Evolutionary conservation across 2,797 vertebrate genomes (phyloP).

Genomic region (Chelon labrosus): DNA sequence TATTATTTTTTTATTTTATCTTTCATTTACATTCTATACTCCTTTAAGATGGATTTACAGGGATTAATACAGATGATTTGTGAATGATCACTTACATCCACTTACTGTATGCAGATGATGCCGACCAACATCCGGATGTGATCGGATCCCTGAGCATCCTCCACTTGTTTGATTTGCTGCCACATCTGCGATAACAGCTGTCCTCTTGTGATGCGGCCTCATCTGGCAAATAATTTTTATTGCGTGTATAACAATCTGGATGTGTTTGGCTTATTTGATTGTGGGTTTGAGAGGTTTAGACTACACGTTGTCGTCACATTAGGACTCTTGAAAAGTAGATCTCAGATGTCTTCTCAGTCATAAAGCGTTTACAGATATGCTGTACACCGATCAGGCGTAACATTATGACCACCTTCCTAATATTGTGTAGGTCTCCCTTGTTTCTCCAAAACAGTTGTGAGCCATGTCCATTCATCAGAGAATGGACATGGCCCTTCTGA

Average conservation of each 20-base stretch:
- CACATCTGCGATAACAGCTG: slow-evolving; percentile 55
- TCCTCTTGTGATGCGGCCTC: slow-evolving; percentile 8
- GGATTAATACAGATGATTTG: too few species aligned
- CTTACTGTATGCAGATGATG: neutral
- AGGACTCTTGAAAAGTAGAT: too few species aligned
- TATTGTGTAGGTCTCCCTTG: too few species aligned
- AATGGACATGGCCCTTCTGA: too few species aligned
- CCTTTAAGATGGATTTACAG: too few species aligned
- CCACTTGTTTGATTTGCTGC: slow-evolving; percentile 9
- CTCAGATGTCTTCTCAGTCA: neutral
- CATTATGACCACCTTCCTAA: too few species aligned
- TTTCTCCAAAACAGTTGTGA: too few species aligned
- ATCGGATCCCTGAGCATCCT: neutral
- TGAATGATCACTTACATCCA: neutral
- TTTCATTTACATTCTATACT: too few species aligned
- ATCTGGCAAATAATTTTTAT: slow-evolving; percentile 16
- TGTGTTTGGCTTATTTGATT: slow-evolving; percentile 33
- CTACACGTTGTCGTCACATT: too few species aligned
- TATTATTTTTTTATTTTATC: too few species aligned
- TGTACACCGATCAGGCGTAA: too few species aligned
- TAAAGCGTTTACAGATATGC: neutral
- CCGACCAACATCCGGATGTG: neutral
- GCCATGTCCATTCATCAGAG: too few species aligned
- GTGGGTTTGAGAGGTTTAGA: slow-evolving; percentile 8
- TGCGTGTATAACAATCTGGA: slow-evolving; percentile 20